Evolutionary conservation across 2,113 vertebrate genomes (phyloP), one percentile per base, ranked within the genome.

Genomic region (Nerophis ophidion): DNA sequence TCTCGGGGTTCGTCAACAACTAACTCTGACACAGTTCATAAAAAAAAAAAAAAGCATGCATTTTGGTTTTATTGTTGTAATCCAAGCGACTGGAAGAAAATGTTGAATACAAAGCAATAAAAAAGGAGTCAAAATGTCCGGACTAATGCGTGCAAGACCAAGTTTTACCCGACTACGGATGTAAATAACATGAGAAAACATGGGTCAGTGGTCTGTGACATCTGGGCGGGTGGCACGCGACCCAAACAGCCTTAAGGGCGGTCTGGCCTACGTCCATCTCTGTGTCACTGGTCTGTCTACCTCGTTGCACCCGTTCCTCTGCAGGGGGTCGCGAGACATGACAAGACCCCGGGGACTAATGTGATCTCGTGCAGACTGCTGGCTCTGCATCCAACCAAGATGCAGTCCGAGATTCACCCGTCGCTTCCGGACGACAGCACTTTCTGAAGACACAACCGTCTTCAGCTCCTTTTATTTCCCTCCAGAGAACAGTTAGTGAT

Each of bases 241-340:
- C 67, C 63, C 61, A 80, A 81, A 82, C 70, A 72, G 72, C 74
- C 63, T 1, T 14, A 38, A 75, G 74, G 59, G 48, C 14, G 52
- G 75, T 86, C 70, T 83, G 71, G 61, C 67, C 68, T 16, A 15
- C 48, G 76, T 85, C 79, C 74, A 35, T 66, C 68, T 58, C 54
- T 49, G 63, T 76, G 53, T 56, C 14, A 36, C 33, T 45, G 33
- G 34, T 59, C 57, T 61, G 70, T 81, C 76, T 61, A 8, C 75
- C 57, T 67, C 48, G 16, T 38, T 38, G 55, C 55, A 54, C 58
- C 56, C 57, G 57, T 40, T 62, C 49, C 60, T 74, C 67, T 49
- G 35, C 55, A 16, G 63, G 72, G 70, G 73, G 57, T 62, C 70
- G 74, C 73, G 66, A 48, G 52, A 64, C 3, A 42, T 44, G 68